These are phyloP conservation scores for Sanderia malayensis DNA, from an alignment of 30 jellyfish, hydroid and myxozoan species.

Conservation along the genomic window DNA sequence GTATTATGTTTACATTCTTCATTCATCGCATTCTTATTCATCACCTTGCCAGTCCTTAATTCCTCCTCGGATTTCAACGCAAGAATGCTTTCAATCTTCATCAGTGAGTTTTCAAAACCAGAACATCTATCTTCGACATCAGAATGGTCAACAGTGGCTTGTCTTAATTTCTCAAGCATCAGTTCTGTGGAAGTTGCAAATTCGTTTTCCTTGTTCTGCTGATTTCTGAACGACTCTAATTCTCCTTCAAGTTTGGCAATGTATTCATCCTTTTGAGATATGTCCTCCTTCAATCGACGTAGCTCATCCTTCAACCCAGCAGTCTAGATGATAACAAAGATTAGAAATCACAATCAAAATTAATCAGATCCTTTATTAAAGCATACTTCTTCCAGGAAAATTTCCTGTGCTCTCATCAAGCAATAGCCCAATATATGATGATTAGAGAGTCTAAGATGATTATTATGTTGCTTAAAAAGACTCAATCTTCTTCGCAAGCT, in stretches of 20 bases:
- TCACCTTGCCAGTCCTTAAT: neutral
- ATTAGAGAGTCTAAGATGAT: too few relatives aligned
- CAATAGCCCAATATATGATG: too few relatives aligned
- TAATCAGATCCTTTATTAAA: too few relatives aligned
- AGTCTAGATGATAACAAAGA: too few relatives aligned
- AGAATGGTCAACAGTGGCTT: conserved; percentile 23
- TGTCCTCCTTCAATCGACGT: conserved; percentile 21
- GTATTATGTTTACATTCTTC: neutral
- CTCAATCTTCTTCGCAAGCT: too few relatives aligned
- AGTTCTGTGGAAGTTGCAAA: conserved; percentile 15
- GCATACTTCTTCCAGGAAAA: too few relatives aligned
- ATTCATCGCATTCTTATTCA: neutral
- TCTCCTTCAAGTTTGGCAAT: conserved; percentile 21
- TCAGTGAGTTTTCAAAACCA: conserved; percentile 68
- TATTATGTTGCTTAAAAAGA: too few relatives aligned
- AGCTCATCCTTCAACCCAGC: conserved; percentile 19
- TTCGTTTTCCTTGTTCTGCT: conserved; percentile 24
- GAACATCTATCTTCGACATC: conserved; percentile 55
- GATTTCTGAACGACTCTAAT: neutral
- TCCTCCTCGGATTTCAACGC: conserved; percentile 8
- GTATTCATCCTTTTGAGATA: conserved; percentile 22
- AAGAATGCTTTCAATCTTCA: conserved; percentile 60
- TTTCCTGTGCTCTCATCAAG: too few relatives aligned
- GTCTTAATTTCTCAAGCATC: conserved; percentile 9
- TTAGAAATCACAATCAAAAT: too few relatives aligned